Conservation (phyloP, 2,113 vertebrate genomes). For the Phainopepla nitens region DNA sequence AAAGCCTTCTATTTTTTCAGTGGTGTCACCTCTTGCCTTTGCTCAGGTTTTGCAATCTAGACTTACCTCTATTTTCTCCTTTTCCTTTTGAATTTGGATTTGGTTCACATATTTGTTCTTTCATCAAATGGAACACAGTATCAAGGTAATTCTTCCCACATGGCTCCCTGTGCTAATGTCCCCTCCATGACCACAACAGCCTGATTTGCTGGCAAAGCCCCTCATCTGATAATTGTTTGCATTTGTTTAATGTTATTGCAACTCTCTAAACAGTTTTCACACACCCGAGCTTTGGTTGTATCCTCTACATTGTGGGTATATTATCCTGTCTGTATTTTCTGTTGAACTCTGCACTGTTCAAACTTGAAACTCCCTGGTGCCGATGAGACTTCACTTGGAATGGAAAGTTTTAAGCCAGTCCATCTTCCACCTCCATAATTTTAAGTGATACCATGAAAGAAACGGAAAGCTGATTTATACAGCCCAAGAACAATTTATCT, state of each 20-base stretch:
- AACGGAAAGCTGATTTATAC: background rate
- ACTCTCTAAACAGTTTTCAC: background rate
- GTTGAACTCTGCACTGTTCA: background rate
- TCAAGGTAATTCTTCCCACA: background rate
- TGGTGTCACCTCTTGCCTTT: background rate
- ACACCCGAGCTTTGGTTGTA: background rate
- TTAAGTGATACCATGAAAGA: background rate
- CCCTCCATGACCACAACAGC: fast-evolving
- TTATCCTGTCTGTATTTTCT: background rate
- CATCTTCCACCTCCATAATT: background rate
- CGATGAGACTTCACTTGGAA: background rate
- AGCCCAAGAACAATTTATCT: background rate
- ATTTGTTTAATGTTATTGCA: background rate
- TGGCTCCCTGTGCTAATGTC: background rate
- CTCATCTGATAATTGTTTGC: background rate
- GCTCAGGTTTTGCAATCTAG: background rate
- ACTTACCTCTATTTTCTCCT: background rate
- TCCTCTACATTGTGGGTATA: background rate
- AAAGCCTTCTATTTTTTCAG: background rate
- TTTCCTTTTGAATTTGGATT: background rate
- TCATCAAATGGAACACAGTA: background rate
- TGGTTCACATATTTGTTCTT: background rate
- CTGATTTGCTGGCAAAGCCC: background rate
- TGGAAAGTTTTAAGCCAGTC: background rate
- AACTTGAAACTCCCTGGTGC: background rate